Evolutionary conservation across 2,113 vertebrate species (phyloP).

Genomic region (Petrocephalus zakoni): DNA sequence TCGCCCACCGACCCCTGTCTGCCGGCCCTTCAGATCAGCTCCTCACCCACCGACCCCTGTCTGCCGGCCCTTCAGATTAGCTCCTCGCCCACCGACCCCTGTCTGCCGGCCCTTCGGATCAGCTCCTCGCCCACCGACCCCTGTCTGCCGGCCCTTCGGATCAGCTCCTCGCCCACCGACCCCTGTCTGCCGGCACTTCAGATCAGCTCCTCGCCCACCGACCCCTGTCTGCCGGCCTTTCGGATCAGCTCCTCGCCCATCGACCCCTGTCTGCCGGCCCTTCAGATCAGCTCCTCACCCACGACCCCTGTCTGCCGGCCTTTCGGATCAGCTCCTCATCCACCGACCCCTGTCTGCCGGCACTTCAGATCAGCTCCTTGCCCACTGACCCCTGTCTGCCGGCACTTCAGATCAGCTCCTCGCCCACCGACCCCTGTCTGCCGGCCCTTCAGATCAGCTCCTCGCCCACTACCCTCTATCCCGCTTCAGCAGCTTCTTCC

Average conservation of each 20-base stretch:
- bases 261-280: too few species aligned
- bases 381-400: background rate
- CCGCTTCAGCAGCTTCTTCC: background rate
- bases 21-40: background rate
- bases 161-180: too few species aligned
- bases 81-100: background rate
- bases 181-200: too few species aligned
- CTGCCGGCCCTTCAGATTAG: background rate
- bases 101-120: background rate
- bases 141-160: too few species aligned
- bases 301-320: too few species aligned
- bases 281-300: too few species aligned
- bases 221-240: too few species aligned
- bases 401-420: background rate
- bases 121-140: background rate
- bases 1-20: too few species aligned
- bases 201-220: too few species aligned
- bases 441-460: background rate
- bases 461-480: background rate
- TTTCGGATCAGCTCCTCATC: too few species aligned
- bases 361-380: background rate
- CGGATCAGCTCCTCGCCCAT: too few species aligned
- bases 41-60: background rate
- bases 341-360: too few species aligned
- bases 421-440: background rate